phyloP scores from a whole-genome alignment of 37 sponge, comb jelly and placozoan genomes.

The Aphrocallistes beatrix region DNA sequence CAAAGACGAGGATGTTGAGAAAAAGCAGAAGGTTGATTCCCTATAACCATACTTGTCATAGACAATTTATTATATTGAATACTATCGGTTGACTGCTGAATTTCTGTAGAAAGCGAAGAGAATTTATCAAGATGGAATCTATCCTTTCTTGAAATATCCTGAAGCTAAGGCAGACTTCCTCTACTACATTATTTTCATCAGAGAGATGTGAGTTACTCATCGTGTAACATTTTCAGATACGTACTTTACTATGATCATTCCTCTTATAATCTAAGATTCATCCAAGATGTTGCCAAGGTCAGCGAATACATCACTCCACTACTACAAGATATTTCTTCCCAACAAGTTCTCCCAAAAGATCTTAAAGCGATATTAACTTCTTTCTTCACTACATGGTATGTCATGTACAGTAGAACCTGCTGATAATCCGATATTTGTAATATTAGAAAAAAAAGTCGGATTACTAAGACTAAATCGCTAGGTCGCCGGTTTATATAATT shows the following conservation, averaged over 20 bases:
- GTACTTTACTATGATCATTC: no score
- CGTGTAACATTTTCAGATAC: no score
- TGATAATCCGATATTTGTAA: no score
- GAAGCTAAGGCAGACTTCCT: constrained; percentile 1
- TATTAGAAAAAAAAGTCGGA: no score
- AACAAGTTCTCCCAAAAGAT: not conserved
- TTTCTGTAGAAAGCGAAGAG: not conserved
- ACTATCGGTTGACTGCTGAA: no score
- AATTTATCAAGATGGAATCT: not conserved
- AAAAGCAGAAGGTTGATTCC: not conserved
- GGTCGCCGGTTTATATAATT: no score
- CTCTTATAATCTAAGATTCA: no score
- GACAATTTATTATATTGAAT: no score
- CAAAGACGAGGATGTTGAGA: not conserved
- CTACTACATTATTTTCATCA: not conserved
- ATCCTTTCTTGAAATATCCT: not conserved
- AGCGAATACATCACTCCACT: not conserved
- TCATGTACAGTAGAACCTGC: no score
- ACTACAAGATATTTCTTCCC: not conserved
- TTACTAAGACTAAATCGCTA: no score
- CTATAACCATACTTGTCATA: not conserved
- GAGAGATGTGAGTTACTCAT: constrained; percentile 2
- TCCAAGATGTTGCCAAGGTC: not conserved
- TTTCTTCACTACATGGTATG: not conserved
- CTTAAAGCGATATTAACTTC: not conserved